Percentiles rank a stretch among this genome's conserved stretches.
phyloP scores from a whole-genome alignment of 2,797 vertebrate species.

The Denticeps clupeoides region DNA sequence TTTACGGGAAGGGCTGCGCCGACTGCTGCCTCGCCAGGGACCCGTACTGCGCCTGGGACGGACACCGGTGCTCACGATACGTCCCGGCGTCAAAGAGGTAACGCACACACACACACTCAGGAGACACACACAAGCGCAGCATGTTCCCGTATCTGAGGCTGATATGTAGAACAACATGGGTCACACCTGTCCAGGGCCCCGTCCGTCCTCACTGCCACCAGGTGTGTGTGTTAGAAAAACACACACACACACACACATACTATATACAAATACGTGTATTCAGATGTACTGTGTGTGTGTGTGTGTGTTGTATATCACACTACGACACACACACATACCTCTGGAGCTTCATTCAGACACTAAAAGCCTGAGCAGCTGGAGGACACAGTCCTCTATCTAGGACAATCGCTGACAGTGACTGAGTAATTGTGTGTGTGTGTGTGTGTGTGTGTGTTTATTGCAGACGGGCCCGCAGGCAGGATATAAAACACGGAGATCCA shows the following conservation, averaged over 20 bases:
- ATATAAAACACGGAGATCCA: constrained; percentile 92
- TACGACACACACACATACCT: neutral
- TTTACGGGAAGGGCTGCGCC: constrained; percentile 88
- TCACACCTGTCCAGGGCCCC: no score
- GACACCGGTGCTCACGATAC: constrained; percentile 83
- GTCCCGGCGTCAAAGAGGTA: constrained; percentile 89
- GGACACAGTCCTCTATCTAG: no score
- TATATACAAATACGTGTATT: no score
- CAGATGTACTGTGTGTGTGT: neutral
- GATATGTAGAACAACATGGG: no score
- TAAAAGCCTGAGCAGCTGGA: neutral
- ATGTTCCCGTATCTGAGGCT: no score
- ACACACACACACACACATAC: no score
- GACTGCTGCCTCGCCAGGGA: constrained; percentile 96
- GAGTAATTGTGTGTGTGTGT: constrained; percentile 3
- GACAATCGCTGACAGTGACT: no score
- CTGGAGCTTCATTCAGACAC: neutral
- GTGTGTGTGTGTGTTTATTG: constrained; percentile 20
- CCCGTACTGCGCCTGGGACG: constrained; percentile 97
- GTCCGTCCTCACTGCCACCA: no score
- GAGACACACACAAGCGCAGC: no score
- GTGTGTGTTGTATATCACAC: constrained; percentile 10
- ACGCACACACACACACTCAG: constrained; percentile 4
- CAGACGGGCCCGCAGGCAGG: constrained; percentile 90
- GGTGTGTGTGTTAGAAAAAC: no score